These are phyloP conservation scores for Gastrophryne carolinensis DNA, from an alignment of 2,797 vertebrate species.

Conservation along the genomic window DNA sequence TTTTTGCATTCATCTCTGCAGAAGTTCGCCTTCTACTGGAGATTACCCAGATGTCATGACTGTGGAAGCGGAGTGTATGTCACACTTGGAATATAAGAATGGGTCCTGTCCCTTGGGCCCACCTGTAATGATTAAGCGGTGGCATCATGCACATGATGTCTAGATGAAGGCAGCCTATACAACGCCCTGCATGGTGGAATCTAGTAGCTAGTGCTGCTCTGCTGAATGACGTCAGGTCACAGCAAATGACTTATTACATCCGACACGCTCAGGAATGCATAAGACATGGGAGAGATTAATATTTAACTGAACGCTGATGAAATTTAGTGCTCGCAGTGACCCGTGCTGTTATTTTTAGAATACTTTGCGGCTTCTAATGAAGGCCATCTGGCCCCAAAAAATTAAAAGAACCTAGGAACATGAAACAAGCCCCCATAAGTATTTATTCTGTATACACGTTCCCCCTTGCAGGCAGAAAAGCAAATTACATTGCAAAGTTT, in stretches of 20 bases:
- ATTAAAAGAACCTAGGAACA: not conserved
- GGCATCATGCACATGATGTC: not conserved
- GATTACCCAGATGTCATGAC: too few species aligned
- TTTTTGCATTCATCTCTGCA: too few species aligned
- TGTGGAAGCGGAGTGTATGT: too few species aligned
- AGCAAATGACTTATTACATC: not conserved
- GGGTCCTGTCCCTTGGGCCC: not conserved
- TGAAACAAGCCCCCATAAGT: not conserved
- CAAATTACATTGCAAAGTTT: not conserved
- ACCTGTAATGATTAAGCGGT: not conserved
- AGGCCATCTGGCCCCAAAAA: not conserved
- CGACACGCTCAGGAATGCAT: not conserved
- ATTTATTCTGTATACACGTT: too few species aligned
- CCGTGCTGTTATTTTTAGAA: not conserved
- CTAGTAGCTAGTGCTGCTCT: not conserved
- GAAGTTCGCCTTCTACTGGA: too few species aligned
- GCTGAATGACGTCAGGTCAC: conserved; percentile 8
- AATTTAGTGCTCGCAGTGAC: not conserved
- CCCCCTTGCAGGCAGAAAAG: not conserved
- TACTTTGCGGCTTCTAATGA: not conserved
- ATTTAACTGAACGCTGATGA: not conserved
- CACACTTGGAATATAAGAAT: too few species aligned
- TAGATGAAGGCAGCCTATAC: not conserved
- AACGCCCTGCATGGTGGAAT: not conserved
- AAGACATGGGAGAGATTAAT: conserved; percentile 18